Base-by-base conservation (phyloP, 2,888 invertebrate genomes). In the Bedellia somnulentella region DNA sequence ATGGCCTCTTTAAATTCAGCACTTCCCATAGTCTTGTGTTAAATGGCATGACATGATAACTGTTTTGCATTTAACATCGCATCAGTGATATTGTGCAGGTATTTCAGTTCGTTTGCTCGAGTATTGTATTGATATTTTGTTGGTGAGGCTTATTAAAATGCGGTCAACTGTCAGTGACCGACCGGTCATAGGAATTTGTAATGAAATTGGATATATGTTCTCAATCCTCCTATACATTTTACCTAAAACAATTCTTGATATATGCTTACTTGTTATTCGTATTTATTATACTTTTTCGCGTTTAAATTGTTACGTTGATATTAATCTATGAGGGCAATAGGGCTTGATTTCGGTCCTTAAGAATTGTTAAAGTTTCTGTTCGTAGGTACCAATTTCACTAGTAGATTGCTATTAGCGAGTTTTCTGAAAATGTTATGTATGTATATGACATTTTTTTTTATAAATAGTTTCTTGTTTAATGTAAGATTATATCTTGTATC, bases 91-190 rank as follows among this genome's bases (percentile, higher is more conserved):
- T 68, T 66, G 63, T 68, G 53, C 57, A 52, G 61, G 50, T 15
- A 22, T 15, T 6, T 4, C 5, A 28, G 15, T 28, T 13, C 54
- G 58, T 67, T 67, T n/a, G 61, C 64, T 50, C 45, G 15, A 13
- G 13, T 24, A 15, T 14, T 41, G 57, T 57, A 59, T 64, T 57
- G 64, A 68, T 70, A 63, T 68, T 64, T 61, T 60, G 62, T n/a
- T n/a, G n/a, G n/a, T n/a, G n/a, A 67, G 67, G 70, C 64, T 67
- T 67, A 68, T 70, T 70, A 64, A 67, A 71, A 71, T 66, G 61
- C 60, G 63, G 57, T 64, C 68, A 67, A 63, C 56, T 62, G 62
- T 52, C 50, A 40, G 45, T 45, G 52, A 53, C 50, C 52, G 52
- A 43, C 47, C 45, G 45, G 44, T 46, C 24, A 24, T 30, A 15